These are phyloP conservation scores for Gallinago undulata DNA, from an alignment of 2,113 vertebrate species.

Conservation along the genomic window DNA sequence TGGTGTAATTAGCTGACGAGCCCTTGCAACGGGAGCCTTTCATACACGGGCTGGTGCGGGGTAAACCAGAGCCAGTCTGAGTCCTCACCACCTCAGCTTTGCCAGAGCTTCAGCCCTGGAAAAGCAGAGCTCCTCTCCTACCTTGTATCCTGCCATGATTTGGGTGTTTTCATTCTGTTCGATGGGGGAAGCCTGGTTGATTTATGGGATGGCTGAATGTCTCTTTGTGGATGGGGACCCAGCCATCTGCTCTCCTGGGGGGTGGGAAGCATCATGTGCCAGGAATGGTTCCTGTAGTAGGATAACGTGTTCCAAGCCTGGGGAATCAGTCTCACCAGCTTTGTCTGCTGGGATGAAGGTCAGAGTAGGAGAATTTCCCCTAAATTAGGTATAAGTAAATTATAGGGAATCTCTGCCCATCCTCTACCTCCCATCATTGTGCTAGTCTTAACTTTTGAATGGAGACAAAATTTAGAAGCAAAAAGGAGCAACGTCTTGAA, in stretches of 20 bases:
- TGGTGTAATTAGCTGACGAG: background rate
- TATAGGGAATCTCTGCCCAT: background rate
- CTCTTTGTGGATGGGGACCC: background rate
- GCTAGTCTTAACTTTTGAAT: background rate
- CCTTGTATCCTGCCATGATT: background rate
- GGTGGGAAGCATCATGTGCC: background rate
- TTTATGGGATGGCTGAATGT: background rate
- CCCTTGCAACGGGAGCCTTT: background rate
- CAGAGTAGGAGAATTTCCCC: background rate
- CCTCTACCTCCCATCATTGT: background rate
- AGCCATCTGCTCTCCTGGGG: background rate
- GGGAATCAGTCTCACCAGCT: background rate
- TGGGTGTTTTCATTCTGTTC: background rate
- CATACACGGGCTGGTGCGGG: background rate
- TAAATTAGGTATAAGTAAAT: background rate
- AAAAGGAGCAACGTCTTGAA: background rate
- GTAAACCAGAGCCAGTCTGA: background rate
- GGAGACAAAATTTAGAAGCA: background rate
- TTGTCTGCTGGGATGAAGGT: background rate
- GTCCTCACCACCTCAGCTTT: background rate
- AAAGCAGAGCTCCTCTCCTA: background rate
- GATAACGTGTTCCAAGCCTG: background rate
- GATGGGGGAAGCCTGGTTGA: background rate
- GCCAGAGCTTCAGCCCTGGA: background rate
- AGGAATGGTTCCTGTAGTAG: background rate